Evolutionary conservation across 2,797 vertebrate genomes (phyloP).

Genomic region (Melanotaenia trifasciata): DNA sequence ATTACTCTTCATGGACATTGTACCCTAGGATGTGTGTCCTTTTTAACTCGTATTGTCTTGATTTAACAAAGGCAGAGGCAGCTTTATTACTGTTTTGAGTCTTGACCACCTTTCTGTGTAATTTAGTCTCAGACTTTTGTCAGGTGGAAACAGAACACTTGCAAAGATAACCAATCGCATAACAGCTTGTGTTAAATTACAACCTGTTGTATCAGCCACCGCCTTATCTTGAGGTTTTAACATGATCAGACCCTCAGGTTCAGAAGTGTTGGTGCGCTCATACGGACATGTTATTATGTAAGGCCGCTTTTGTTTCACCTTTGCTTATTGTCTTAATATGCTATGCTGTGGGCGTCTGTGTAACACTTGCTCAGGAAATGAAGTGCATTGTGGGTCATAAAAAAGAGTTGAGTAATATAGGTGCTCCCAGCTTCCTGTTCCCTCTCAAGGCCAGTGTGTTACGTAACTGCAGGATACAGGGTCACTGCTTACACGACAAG

Average conservation of each 20-base stretch:
- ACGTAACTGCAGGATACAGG: slow-evolving; percentile 47
- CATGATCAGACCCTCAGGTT: background rate
- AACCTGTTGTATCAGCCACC: background rate
- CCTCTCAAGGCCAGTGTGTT: slow-evolving; percentile 43
- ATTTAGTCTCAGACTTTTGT: background rate
- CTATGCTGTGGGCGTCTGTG: slow-evolving; percentile 50
- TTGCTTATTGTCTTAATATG: slow-evolving; percentile 54
- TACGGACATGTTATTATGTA: slow-evolving; percentile 37
- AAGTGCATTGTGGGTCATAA: slow-evolving; percentile 74
- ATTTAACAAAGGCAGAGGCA: too few species aligned
- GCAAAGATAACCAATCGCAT: background rate
- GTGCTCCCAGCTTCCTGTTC: slow-evolving; percentile 70
- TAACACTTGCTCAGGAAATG: slow-evolving; percentile 65
- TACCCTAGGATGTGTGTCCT: too few species aligned
- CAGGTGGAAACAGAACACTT: slow-evolving; percentile 1
- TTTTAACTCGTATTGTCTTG: too few species aligned
- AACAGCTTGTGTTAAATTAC: background rate
- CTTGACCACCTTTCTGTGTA: slow-evolving; percentile 8
- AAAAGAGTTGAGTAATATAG: slow-evolving; percentile 70
- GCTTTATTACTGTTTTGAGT: background rate
- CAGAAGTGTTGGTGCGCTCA: background rate
- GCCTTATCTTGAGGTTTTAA: background rate
- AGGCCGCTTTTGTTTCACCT: slow-evolving; percentile 41
- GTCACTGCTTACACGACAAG: slow-evolving; percentile 46
- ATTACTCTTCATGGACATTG: too few species aligned